Evolutionary conservation across 2,113 vertebrate species (phyloP).

Genomic region (Chroicocephalus ridibundus): DNA sequence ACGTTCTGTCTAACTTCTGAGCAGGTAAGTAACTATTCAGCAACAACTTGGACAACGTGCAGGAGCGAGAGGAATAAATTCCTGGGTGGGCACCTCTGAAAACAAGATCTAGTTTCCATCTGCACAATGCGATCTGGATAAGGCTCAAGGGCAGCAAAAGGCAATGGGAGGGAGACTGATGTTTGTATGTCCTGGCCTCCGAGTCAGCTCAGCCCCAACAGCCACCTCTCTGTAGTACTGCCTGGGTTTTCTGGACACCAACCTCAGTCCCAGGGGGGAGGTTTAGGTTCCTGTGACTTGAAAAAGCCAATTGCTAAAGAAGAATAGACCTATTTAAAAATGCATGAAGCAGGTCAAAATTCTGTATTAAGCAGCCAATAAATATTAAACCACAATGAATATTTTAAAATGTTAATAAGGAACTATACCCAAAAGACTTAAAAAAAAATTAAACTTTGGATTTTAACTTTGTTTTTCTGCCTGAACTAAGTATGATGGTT

Average conservation of each 20-base stretch:
- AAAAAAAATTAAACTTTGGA: not conserved
- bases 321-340: conserved; percentile 20
- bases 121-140: not conserved
- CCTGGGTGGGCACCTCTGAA: not conserved
- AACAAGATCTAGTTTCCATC: not conserved
- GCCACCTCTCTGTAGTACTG: not conserved
- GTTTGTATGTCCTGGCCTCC: not conserved
- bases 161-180: not conserved
- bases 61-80: not conserved
- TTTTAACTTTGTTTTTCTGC: conserved; percentile 6
- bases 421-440: not conserved
- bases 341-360: not conserved
- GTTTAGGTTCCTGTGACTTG: not conserved
- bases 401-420: conserved; percentile 23
- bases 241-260: not conserved
- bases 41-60: not conserved
- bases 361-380: conserved; percentile 38
- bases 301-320: not conserved
- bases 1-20: not conserved
- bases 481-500: not conserved
- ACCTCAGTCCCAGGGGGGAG: not conserved
- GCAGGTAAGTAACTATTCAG: not conserved
- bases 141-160: not conserved
- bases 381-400: conserved; percentile 52
- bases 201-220: not conserved